Conservation (phyloP, 2,888 invertebrate species). For the Dryococelus australis region DNA sequence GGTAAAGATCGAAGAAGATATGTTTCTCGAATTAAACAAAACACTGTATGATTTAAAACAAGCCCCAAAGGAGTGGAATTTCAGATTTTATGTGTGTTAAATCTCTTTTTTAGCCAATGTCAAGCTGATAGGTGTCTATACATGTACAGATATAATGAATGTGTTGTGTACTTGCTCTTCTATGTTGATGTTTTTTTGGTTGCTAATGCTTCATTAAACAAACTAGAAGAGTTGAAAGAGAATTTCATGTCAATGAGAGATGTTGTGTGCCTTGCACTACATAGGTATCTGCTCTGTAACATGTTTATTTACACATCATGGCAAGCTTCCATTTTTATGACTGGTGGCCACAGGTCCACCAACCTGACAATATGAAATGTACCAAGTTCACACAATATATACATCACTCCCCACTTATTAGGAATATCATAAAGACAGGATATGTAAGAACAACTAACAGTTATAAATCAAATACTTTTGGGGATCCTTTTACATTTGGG, state of each 20-base stretch:
- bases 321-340: too few species aligned
- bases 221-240: not conserved
- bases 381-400: too few species aligned
- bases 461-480: too few species aligned
- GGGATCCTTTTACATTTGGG: too few species aligned
- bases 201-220: not conserved
- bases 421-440: too few species aligned
- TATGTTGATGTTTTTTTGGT: not conserved
- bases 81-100: not conserved
- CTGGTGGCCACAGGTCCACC: too few species aligned
- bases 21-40: constrained; percentile 12
- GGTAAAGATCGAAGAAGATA: not conserved
- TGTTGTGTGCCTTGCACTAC: too few species aligned
- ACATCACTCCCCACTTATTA: too few species aligned
- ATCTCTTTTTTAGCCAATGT: not conserved
- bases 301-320: too few species aligned
- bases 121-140: not conserved
- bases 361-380: too few species aligned
- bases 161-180: not conserved
- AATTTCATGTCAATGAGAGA: constrained; percentile 12
- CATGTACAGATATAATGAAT: not conserved
- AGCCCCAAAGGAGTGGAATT: constrained; percentile 24
- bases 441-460: too few species aligned
- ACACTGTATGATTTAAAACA: constrained; percentile 12
- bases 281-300: too few species aligned